Percentiles rank a stretch among this genome's conserved stretches.
Conservation (phyloP, 2,888 invertebrate genomes). For the Hydroisotoma schaefferi region DNA sequence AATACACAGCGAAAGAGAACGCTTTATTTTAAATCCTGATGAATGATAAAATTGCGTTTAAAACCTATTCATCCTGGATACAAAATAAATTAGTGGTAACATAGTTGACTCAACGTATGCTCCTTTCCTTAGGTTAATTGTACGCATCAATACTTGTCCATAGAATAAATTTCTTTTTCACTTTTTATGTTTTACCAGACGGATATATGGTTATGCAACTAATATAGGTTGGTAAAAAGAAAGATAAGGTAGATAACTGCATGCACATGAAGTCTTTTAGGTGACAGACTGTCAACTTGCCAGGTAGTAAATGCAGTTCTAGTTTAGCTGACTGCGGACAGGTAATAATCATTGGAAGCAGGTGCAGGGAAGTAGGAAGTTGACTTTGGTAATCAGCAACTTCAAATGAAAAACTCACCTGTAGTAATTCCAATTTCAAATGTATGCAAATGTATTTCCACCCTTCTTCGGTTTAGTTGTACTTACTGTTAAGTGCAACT, state of each 20-base stretch:
- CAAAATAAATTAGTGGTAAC: too few relatives aligned
- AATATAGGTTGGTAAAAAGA: not conserved
- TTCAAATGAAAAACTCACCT: conserved; percentile 12
- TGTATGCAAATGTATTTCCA: not conserved
- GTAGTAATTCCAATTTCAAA: not conserved
- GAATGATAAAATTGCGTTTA: too few relatives aligned
- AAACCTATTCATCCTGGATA: too few relatives aligned
- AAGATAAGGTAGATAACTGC: not conserved
- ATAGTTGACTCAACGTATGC: too few relatives aligned
- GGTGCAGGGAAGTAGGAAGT: conserved; percentile 12
- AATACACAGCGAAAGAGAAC: too few relatives aligned
- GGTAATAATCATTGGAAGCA: conserved; percentile 7
- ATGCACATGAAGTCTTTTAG: not conserved
- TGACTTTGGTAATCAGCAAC: conserved; percentile 11
- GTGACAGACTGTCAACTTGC: not conserved
- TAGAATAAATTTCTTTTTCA: not conserved
- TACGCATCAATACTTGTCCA: not conserved
- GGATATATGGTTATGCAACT: not conserved
- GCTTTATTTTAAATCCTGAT: too few relatives aligned
- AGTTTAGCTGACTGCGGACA: not conserved
- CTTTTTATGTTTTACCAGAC: not conserved
- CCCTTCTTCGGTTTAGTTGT: too few relatives aligned
- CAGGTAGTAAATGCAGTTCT: not conserved
- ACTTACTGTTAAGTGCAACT: too few relatives aligned
- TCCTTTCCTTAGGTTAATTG: too few relatives aligned